phyloP scores from a whole-genome alignment of 2,797 vertebrate genomes.

The Gallinago stenura region DNA sequence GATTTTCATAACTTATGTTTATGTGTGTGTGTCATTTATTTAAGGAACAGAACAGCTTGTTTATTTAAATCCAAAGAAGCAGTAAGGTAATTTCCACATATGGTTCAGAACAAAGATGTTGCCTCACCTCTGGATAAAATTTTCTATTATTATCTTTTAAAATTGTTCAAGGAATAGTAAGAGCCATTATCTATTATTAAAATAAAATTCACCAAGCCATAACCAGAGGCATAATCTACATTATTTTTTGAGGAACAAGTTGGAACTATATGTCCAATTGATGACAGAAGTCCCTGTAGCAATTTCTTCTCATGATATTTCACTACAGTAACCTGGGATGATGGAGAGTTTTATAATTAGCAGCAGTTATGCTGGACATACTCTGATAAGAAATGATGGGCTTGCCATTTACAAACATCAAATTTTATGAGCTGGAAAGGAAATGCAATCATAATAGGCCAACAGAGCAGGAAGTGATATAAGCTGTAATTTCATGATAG shows the following conservation, averaged over 20 bases:
- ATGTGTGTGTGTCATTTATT: neutral
- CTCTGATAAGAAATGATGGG: conserved; percentile 77
- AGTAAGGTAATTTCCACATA: neutral
- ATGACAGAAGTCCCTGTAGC: conserved; percentile 54
- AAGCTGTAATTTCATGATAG: conserved; percentile 70
- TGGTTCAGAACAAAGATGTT: conserved; percentile 41
- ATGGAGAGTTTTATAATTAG: conserved; percentile 79
- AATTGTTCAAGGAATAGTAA: conserved; percentile 58
- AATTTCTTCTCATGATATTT: conserved; percentile 62
- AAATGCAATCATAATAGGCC: conserved; percentile 69
- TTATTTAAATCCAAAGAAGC: neutral
- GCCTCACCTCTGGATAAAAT: neutral
- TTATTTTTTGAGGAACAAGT: conserved; percentile 34
- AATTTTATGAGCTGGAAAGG: conserved; percentile 75
- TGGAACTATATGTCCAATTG: conserved; percentile 62
- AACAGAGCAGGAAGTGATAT: conserved; percentile 66
- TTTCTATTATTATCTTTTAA: conserved; percentile 37
- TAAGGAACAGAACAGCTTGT: neutral
- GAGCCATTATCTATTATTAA: conserved; percentile 73
- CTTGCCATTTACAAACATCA: conserved; percentile 78
- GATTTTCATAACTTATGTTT: neutral
- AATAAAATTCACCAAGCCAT: conserved; percentile 32
- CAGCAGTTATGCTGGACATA: conserved; percentile 67
- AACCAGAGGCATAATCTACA: conserved; percentile 21
- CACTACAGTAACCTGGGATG: conserved; percentile 46